phyloP scores from a whole-genome alignment of 2,797 vertebrate genomes.

The Discoglossus pictus region DNA sequence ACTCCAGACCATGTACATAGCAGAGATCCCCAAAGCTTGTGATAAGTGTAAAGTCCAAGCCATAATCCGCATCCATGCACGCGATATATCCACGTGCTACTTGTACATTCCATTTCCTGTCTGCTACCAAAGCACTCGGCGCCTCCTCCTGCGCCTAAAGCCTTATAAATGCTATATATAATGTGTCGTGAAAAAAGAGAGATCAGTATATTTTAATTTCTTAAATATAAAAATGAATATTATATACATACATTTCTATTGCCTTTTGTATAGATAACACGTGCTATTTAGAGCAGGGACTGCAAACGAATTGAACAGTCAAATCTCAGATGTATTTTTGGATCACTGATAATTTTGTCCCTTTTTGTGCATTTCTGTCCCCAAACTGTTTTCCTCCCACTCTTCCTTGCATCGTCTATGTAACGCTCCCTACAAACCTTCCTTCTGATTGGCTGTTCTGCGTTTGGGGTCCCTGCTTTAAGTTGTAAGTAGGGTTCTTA shows the following conservation, averaged over 20 bases:
- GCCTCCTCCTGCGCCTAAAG: not conserved
- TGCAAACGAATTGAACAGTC: not conserved
- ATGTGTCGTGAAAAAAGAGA: not conserved
- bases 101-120: not conserved
- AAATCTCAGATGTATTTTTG: too few species aligned
- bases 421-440: not conserved
- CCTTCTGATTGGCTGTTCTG: not conserved
- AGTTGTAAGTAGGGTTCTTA: slow-evolving; percentile 21
- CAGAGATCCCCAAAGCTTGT: not conserved
- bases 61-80: too few species aligned
- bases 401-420: not conserved
- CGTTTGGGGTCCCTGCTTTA: slow-evolving; percentile 26
- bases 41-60: too few species aligned
- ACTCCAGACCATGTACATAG: too few species aligned
- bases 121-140: not conserved
- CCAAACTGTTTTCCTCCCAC: not conserved
- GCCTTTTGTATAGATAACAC: slow-evolving; percentile 36
- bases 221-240: slow-evolving; percentile 10
- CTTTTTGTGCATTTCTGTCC: too few species aligned
- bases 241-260: slow-evolving; percentile 28
- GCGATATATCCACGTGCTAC: too few species aligned
- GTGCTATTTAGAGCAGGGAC: slow-evolving; percentile 31
- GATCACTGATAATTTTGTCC: too few species aligned
- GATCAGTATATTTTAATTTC: slow-evolving; percentile 32
- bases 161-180: not conserved